phyloP scores from a whole-genome alignment of 2,888 invertebrate genomes.

The Liodrosophila aerea region DNA sequence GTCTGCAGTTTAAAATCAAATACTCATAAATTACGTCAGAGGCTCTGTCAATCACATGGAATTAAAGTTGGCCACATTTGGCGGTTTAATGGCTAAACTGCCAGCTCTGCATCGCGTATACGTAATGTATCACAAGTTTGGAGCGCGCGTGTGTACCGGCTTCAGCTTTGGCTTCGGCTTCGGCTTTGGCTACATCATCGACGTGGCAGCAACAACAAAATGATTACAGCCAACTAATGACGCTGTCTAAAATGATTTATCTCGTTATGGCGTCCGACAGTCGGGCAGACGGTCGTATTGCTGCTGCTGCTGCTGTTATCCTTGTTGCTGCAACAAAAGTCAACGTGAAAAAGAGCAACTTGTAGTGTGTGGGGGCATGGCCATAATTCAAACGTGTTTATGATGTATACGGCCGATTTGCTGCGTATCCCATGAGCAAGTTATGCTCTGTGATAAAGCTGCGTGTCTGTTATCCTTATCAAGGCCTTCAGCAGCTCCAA shows the following conservation, averaged over 20 bases:
- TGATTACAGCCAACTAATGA: conserved; percentile 79
- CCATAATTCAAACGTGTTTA: conserved; percentile 75
- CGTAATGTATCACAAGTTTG: conserved; percentile 66
- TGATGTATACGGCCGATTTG: conserved; percentile 68
- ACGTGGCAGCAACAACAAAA: conserved; percentile 53
- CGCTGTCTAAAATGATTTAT: conserved; percentile 79
- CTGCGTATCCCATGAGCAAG: conserved; percentile 37
- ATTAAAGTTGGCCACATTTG: no score
- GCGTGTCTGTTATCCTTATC: neutral
- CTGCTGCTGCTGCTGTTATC: conserved; percentile 7
- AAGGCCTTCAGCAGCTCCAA: neutral
- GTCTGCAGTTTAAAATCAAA: no score
- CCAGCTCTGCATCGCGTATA: conserved; percentile 29
- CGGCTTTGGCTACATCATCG: conserved; percentile 38
- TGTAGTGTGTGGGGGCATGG: conserved; percentile 33
- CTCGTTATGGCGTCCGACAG: conserved; percentile 65
- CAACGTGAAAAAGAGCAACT: conserved; percentile 63
- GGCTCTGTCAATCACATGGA: no score
- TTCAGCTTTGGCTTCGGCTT: neutral
- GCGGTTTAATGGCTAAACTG: neutral
- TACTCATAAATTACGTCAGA: no score
- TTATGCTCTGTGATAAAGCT: conserved; percentile 4
- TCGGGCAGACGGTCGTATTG: conserved; percentile 16
- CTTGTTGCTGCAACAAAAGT: conserved; percentile 64
- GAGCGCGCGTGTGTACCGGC: conserved; percentile 12